Evolutionary conservation across 2,113 vertebrate species (phyloP).

Genomic region (Manacus vitellinus): DNA sequence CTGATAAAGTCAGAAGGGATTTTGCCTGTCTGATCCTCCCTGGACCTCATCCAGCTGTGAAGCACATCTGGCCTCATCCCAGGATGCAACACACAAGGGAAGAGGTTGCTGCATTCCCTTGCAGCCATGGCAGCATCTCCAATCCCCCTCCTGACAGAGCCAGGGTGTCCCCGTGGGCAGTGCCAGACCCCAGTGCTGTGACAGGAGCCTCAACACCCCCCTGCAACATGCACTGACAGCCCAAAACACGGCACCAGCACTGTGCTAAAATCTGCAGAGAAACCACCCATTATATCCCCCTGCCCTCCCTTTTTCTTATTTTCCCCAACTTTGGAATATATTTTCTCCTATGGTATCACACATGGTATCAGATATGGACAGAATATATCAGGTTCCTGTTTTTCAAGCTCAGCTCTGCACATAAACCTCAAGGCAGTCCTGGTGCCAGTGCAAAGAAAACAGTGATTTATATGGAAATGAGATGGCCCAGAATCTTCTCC

Average conservation of each 20-base stretch:
- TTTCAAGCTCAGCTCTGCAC: neutral
- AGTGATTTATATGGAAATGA: constrained; percentile 21
- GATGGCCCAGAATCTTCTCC: neutral
- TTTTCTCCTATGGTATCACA: neutral
- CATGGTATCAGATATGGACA: neutral
- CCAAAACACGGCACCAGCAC: neutral
- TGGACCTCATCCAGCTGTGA: neutral
- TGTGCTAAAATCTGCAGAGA: neutral
- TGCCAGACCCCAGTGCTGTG: neutral
- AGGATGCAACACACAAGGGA: neutral
- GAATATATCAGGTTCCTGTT: neutral
- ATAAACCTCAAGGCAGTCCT: neutral
- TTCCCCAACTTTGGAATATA: neutral
- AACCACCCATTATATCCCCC: neutral
- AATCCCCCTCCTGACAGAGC: neutral
- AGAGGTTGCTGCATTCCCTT: rapidly evolving
- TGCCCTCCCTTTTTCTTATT: neutral
- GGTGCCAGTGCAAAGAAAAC: neutral
- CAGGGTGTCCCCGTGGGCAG: rapidly evolving
- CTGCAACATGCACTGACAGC: neutral
- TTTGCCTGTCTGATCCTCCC: neutral
- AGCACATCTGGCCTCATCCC: neutral
- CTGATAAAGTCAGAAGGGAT: neutral
- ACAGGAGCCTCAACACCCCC: neutral
- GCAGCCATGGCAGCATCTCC: neutral